Base-by-base conservation (phyloP, 2,888 invertebrate genomes). In the Drosophila mimetica region DNA sequence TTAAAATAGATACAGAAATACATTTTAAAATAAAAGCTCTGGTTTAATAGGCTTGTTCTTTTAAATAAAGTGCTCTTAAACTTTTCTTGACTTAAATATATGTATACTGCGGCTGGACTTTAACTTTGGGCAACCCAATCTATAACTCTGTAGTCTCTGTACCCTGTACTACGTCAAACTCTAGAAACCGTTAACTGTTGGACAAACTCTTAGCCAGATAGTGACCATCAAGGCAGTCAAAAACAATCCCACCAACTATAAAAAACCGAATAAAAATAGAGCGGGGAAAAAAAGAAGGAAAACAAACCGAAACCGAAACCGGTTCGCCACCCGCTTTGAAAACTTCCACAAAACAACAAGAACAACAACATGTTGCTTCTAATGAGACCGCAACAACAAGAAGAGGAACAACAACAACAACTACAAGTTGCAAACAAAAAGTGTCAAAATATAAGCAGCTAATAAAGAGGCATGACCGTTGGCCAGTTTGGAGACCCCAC, bases 401-500 rank as follows among this genome's bases (percentile, higher is more conserved):
- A 44, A 7, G 11, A 54, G 30, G 14, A 60, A 60, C 28, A 61
- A 18, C 48, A 41, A 16, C 9, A n/a, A 22, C 22, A 34, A 14
- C 30, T 22, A 18, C 32, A 42, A 37, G 36, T 42, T 46, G 37
- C 34, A 50, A 66, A 65, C 65, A 74, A 82, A 52, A 64, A 72
- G 80, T 83, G 70, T 59, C 61, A 54, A 73, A 74, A 86, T 66
- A 71, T 78, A 74, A 86, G 70, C 76, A 78, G 75, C 87, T 82
- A 82, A 82, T 82, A 86, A 84, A 86, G 76, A 67, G 64, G 30
- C 73, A 60, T 67, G 76, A 64, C 74, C 65, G 54, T 54, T 39
- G 77, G 55, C 60, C 44, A 46, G 54, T 54, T 42, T 11, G 32
- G 48, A 64, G 36, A 51, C 22, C 48, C 41, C 64, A 51, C 58